Evolutionary conservation across 2,888 invertebrate genomes (phyloP).

Genomic region (Zele albiditarsus): DNA sequence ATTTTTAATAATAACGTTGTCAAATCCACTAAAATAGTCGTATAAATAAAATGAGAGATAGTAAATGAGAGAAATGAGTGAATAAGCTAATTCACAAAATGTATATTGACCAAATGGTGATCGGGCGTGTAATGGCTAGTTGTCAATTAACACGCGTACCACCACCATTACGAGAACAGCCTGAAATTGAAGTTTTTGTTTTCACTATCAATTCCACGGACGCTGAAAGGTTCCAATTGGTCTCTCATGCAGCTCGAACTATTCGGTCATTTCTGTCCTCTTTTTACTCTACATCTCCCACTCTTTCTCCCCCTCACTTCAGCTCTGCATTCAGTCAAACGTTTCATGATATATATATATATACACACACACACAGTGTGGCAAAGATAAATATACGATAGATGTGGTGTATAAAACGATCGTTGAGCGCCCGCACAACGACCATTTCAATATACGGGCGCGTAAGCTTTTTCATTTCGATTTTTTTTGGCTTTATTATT

Average conservation of each 20-base stretch:
- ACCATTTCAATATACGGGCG: slow-evolving; percentile 25
- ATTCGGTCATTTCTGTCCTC: slow-evolving; percentile 46
- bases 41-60: background rate
- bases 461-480: slow-evolving; percentile 26
- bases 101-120: slow-evolving; percentile 58
- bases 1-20: no score
- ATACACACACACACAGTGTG: slow-evolving; percentile 38
- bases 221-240: slow-evolving; percentile 68
- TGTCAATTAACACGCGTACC: slow-evolving; percentile 67
- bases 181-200: slow-evolving; percentile 71
- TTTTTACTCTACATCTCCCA: slow-evolving; percentile 39
- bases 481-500: background rate
- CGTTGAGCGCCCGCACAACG: slow-evolving; percentile 30
- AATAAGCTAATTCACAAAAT: slow-evolving; percentile 42
- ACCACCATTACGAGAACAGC: slow-evolving; percentile 60
- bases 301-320: background rate
- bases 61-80: background rate
- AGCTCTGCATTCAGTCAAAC: slow-evolving; percentile 17
- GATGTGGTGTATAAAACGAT: slow-evolving; percentile 38
- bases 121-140: slow-evolving; percentile 67
- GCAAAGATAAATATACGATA: slow-evolving; percentile 38
- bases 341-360: slow-evolving; percentile 9
- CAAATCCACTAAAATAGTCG: no score
- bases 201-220: slow-evolving; percentile 68
- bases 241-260: slow-evolving; percentile 57